These are phyloP conservation scores for Eupithecia vulgata DNA, from an alignment of 2,888 invertebrate species.

Conservation along the genomic window DNA sequence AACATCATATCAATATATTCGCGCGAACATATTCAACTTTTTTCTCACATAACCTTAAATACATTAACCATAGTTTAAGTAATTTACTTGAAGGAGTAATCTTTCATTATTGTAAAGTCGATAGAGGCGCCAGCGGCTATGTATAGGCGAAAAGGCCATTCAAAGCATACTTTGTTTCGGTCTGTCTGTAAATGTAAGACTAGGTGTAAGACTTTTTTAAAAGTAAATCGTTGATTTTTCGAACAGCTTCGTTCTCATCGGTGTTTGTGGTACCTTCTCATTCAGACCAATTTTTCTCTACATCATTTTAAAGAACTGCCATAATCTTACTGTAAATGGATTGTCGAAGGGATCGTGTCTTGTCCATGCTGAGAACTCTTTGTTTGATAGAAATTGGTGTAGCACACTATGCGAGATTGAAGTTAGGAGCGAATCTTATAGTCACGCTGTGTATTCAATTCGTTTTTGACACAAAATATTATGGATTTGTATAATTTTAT, in stretches of 20 bases:
- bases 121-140: conserved; percentile 15
- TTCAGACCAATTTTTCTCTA: conserved; percentile 81
- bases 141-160: not conserved
- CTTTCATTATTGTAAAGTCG: conserved; percentile 9
- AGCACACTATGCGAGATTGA: conserved; percentile 21
- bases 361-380: not conserved
- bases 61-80: conserved; percentile 12
- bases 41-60: conserved; percentile 4
- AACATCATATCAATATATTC: conserved; percentile 53
- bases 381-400: conserved; percentile 11
- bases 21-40: conserved; percentile 14
- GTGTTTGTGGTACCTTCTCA: conserved; percentile 65
- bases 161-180: conserved; percentile 1
- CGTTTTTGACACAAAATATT: conserved; percentile 41
- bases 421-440: conserved; percentile 12
- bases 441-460: conserved; percentile 44
- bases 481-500: conserved; percentile 72
- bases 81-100: not conserved
- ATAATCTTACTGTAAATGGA: conserved; percentile 55
- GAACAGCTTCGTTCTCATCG: conserved; percentile 78
- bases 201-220: conserved; percentile 74
- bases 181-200: conserved; percentile 49
- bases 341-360: conserved; percentile 8
- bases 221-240: conserved; percentile 70
- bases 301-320: conserved; percentile 79